Base-by-base conservation (phyloP, 2,113 vertebrate species). In the Gorsachius goisagi region DNA sequence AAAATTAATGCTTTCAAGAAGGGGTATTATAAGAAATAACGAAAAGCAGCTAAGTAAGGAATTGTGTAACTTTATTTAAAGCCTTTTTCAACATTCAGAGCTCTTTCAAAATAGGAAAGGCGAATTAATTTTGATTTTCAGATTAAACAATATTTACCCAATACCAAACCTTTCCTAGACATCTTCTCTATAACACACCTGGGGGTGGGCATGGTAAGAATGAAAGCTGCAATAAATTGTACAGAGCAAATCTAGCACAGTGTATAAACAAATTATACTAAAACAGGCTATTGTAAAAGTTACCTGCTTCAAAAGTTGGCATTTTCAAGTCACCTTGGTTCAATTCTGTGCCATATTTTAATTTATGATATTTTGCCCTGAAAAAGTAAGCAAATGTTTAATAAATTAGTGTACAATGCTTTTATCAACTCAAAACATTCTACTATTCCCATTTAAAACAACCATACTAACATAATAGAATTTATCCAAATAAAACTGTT, bases 301-400 rank as follows among this genome's bases (percentile, higher is more conserved):
- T 98, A 99, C 99, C 99, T 98, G 99, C 98, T 98, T 99, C 99
- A 98, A 99, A 99, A 96, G 99, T 98, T 95, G 99, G 99, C 98
- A 99, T 99, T 99, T 99, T 99, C 97, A 99, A 98, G 96, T 99
- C 99, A 90, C 99, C 99, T 98, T 99, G 99, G 98, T 99, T 99
- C 77, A 99, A 95, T 97, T 99, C 99, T 92, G 99, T 99, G 96
- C 99, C 99, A 91, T 99, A 99, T 98, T 99, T 99, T 98, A 99
- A 99, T 98, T 99, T 99, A 98, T 99, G 99, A 94, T 99, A 99
- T 97, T 99, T 99, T 97, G 99, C 99, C 98, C 99, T 99, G 98
- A 85, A 98, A 93, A 97, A 95, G 66, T 35, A 96, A 15, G 84
- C n/a, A 96, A 85, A 63, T 63, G 9, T 86, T 97, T 35, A 92